Evolutionary conservation across 2,888 invertebrate species (phyloP).

Genomic region (Apodemia zela): DNA sequence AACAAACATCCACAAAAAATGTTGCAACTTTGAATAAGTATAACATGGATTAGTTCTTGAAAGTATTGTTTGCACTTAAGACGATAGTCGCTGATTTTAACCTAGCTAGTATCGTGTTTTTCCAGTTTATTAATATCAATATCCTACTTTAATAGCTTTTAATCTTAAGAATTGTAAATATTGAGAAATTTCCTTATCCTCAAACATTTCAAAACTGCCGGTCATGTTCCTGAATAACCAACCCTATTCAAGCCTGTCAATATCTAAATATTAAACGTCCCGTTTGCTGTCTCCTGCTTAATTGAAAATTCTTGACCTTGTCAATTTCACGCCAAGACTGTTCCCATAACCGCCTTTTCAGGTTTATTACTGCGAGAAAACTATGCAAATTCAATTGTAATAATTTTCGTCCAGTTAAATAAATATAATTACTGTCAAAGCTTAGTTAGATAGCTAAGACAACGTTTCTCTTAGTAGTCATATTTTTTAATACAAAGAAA

Average conservation of each 20-base stretch:
- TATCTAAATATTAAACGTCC: constrained; percentile 16
- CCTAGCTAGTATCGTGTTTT: too few relatives aligned
- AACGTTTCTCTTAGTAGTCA: background rate
- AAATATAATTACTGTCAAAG: background rate
- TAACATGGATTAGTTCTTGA: too few relatives aligned
- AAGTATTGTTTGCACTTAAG: too few relatives aligned
- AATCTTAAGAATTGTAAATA: background rate
- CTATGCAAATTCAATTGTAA: constrained; percentile 5
- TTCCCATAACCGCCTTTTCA: background rate
- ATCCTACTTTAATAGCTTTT: too few relatives aligned
- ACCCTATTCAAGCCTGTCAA: constrained; percentile 16
- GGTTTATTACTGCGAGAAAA: background rate
- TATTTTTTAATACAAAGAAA: too few relatives aligned
- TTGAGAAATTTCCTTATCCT: background rate
- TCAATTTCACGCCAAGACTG: background rate
- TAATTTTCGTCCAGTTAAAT: background rate
- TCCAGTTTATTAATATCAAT: too few relatives aligned
- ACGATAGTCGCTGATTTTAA: too few relatives aligned
- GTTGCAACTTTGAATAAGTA: too few relatives aligned
- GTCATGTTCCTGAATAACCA: constrained; percentile 10
- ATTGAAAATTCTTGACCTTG: constrained; percentile 17
- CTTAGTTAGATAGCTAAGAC: background rate
- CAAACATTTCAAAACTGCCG: constrained; percentile 1
- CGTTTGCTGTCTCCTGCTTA: constrained; percentile 3
- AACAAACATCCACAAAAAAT: too few relatives aligned